Conservation (phyloP, 53 echinoderm and acorn worm genomes). For the Apostichopus leukothele region DNA sequence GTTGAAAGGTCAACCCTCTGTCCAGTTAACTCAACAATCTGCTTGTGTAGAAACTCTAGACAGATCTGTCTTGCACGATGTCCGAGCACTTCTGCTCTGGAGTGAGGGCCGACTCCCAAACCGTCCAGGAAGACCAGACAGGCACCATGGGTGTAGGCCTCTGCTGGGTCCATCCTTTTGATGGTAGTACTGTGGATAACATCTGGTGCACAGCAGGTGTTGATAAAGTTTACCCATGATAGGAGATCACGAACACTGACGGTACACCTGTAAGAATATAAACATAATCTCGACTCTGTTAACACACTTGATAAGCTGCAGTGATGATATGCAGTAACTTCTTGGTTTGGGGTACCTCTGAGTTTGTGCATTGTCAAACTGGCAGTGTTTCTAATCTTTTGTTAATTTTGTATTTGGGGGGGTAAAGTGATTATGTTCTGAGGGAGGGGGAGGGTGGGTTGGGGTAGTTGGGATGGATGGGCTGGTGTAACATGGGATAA, state of each 20-base stretch:
- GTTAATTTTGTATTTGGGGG: too few species aligned
- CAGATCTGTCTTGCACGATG: slow-evolving; percentile 58
- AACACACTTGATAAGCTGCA: too few species aligned
- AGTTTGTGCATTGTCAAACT: too few species aligned
- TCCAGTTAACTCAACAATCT: slow-evolving; percentile 65
- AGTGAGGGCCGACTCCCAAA: slow-evolving; percentile 75
- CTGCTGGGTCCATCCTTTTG: slow-evolving; percentile 60
- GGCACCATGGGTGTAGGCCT: slow-evolving; percentile 90
- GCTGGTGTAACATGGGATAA: too few species aligned
- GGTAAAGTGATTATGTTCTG: too few species aligned
- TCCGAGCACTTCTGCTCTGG: not conserved
- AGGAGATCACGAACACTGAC: slow-evolving; percentile 95
- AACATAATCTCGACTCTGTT: not conserved
- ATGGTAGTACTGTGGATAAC: not conserved
- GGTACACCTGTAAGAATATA: slow-evolving; percentile 62
- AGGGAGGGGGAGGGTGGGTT: too few species aligned
- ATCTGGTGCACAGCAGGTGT: slow-evolving; percentile 67
- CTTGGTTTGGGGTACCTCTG: too few species aligned
- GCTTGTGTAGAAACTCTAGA: slow-evolving; percentile 71
- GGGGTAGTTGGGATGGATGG: too few species aligned
- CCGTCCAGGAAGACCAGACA: slow-evolving; percentile 97
- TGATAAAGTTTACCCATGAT: slow-evolving; percentile 97
- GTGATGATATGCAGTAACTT: too few species aligned
- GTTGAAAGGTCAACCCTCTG: slow-evolving; percentile 82
- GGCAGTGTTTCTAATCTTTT: too few species aligned